Evolutionary conservation across 1,140 invertebrate genomes (phyloP).

Genomic region (Drosophila parvula): DNA sequence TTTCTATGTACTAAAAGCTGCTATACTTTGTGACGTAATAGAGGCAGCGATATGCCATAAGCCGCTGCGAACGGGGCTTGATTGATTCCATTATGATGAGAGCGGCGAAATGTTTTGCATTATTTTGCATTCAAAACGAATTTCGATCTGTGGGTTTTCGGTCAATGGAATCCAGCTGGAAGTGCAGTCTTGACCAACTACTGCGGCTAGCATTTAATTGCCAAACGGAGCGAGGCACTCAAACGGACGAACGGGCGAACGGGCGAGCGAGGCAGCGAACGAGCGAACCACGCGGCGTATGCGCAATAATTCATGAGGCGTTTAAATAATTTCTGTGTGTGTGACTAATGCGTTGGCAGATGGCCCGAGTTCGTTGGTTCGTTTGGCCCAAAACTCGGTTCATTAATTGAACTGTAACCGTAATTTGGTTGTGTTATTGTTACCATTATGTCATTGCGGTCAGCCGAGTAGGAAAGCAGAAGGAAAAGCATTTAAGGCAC

Average conservation of each 20-base stretch:
- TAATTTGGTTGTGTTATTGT: conserved; percentile 63
- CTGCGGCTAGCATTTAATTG: conserved; percentile 66
- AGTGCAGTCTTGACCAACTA: conserved; percentile 59
- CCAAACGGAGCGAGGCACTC: conserved; percentile 49
- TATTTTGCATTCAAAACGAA: conserved; percentile 74
- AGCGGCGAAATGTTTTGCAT: conserved; percentile 56
- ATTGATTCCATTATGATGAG: conserved; percentile 71
- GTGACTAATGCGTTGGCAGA: conserved; percentile 67
- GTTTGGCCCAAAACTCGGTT: conserved; percentile 58
- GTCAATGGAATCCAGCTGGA: conserved; percentile 45
- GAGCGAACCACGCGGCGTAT: conserved; percentile 66
- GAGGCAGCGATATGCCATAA: conserved; percentile 57
- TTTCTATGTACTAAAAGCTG: conserved; percentile 21
- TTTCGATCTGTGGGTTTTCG: conserved; percentile 50
- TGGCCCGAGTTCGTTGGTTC: conserved; percentile 28
- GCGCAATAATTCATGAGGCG: conserved; percentile 78
- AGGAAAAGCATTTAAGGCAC: conserved; percentile 26
- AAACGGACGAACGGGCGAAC: not conserved
- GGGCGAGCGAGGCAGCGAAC: not conserved
- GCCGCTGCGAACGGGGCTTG: conserved; percentile 59
- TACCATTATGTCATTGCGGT: conserved; percentile 73
- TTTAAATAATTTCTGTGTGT: conserved; percentile 69
- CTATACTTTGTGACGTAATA: conserved; percentile 50
- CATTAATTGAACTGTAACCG: conserved; percentile 73
- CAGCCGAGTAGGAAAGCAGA: conserved; percentile 16